Evolutionary conservation across 2,113 vertebrate genomes (phyloP).

Genomic region (Dendropsophus ebraccatus): DNA sequence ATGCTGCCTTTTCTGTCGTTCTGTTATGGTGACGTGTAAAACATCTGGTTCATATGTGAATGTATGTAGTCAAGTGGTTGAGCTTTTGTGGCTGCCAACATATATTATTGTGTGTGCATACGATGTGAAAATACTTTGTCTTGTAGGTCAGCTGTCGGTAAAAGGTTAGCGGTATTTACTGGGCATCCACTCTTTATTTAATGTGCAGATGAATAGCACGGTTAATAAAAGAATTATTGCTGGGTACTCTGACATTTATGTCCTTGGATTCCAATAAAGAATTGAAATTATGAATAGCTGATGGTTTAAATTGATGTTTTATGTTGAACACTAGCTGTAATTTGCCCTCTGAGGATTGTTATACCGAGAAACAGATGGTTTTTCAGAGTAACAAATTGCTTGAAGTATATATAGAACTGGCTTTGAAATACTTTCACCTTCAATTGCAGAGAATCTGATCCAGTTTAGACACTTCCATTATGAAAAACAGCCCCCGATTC

Average conservation of each 20-base stretch:
- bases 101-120: background rate
- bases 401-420: slow-evolving; percentile 75
- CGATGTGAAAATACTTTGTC: background rate
- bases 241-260: slow-evolving; percentile 85
- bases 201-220: slow-evolving; percentile 85
- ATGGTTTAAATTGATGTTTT: slow-evolving; percentile 93
- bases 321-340: slow-evolving; percentile 89
- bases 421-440: slow-evolving; percentile 78
- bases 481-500: slow-evolving; percentile 2
- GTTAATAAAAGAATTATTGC: slow-evolving; percentile 86
- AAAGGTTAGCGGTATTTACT: slow-evolving; percentile 82
- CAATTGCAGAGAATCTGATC: slow-evolving; percentile 58
- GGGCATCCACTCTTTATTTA: slow-evolving; percentile 83
- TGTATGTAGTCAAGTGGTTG: slow-evolving; percentile 9
- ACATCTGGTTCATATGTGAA: slow-evolving; percentile 10
- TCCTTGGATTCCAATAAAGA: slow-evolving; percentile 88
- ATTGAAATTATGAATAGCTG: slow-evolving; percentile 91
- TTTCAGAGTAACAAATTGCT: slow-evolving; percentile 88
- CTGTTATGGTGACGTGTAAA: background rate
- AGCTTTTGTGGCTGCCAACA: background rate
- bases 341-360: slow-evolving; percentile 89
- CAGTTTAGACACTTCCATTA: slow-evolving; percentile 41
- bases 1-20: background rate
- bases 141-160: slow-evolving; percentile 79
- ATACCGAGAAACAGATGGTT: slow-evolving; percentile 89